Conservation (phyloP, 2,797 vertebrate genomes). For the Cirrhinus mrigala region DNA sequence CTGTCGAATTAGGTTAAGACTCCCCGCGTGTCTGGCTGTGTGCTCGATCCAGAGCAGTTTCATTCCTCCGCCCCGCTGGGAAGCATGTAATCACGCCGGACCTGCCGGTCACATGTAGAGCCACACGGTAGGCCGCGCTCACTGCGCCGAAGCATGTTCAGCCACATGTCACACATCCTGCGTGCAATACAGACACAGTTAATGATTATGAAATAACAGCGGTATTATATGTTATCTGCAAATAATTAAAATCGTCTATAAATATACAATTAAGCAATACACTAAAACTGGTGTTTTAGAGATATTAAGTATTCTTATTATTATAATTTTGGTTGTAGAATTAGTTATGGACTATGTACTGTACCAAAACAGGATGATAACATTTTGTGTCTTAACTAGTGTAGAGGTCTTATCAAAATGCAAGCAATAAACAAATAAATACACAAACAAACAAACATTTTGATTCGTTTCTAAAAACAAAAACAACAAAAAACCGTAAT, state of each 20-base stretch:
- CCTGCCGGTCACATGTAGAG: neutral
- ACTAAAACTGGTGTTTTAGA: neutral
- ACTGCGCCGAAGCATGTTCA: constrained; percentile 38
- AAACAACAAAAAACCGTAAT: neutral
- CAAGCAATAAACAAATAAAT: neutral
- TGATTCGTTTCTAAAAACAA: neutral
- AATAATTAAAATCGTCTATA: neutral
- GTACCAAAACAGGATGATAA: neutral
- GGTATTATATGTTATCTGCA: neutral
- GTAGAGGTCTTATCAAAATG: neutral
- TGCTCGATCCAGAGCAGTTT: constrained; percentile 6
- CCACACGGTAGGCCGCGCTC: constrained; percentile 41
- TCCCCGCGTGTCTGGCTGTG: constrained; percentile 6
- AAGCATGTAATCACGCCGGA: no score
- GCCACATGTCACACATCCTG: neutral
- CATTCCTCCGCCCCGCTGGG: no score
- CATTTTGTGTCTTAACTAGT: neutral
- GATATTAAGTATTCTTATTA: neutral
- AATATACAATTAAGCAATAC: neutral
- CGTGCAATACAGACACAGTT: no score
- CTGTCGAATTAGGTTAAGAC: constrained; percentile 7
- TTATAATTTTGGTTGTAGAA: neutral
- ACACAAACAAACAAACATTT: neutral
- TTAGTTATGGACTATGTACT: neutral
- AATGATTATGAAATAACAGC: neutral